Base-by-base conservation (phyloP, 2,113 vertebrate genomes). In the Sardina pilchardus region DNA sequence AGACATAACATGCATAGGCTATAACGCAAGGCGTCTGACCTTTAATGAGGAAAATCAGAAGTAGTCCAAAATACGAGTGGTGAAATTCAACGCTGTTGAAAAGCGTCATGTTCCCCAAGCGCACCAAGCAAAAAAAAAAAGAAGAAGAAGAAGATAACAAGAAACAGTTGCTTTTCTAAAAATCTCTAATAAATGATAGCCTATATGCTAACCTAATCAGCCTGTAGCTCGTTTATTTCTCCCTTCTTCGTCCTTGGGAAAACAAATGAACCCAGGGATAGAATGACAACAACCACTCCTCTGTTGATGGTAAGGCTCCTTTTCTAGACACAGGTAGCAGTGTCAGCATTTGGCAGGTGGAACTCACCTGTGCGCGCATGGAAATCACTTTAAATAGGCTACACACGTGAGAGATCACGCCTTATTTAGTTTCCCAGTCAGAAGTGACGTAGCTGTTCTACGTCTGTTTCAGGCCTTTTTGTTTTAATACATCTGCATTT, bases 321-420 rank as follows among this genome's bases (percentile, higher is more conserved):
- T 17, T 78, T 36, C 14, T 36, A 78, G 63, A 71, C 10, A 71
- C 26, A 71, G 71, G 71, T 36, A 71, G 63, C 71, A 24, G 53
- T 59, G 53, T 78, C 71, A 78, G 71, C 26, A 34, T 78, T 34
- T 36, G 53, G 5, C 53, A 71, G 26, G 63, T 71, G 63, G 63
- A 34, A 78, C 71, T 78, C 71, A 78, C 71, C 71, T 78, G 71
- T 78, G n/a, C 63, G 63, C 63, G 63, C n/a, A 67, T 67, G 12
- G 30, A 34, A 14, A 30, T 75, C 71, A 12, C 71, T 78, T 78
- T 78, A 78, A 78, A 78, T 36, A n/a, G n/a, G n/a, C n/a, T n/a
- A 5, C 12, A 36, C 71, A 78, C 30, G 71, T 78, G 30, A 34
- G 14, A 6, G 71, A 14, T 78, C 71, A 3, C 30, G 26, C 3